Percentiles rank a stretch among this genome's conserved stretches.
Conservation (phyloP, 1,140 invertebrate species). For the Drosophila watanabei region DNA sequence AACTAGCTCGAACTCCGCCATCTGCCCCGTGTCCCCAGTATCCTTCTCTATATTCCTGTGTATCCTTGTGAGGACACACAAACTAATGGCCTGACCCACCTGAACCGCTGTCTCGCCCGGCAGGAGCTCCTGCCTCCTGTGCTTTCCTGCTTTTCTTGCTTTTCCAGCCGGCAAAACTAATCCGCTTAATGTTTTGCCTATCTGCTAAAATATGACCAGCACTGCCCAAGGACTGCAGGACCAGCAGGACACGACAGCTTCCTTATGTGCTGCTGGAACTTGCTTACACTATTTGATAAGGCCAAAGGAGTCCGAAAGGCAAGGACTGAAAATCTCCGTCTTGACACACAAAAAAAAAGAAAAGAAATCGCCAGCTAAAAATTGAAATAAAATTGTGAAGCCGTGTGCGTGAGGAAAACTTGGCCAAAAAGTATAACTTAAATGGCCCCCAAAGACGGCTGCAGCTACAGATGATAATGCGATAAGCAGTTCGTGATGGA, state of each 20-base stretch:
- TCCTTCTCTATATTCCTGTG: not conserved
- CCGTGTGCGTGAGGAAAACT: slow-evolving; percentile 36
- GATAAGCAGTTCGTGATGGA: slow-evolving; percentile 54
- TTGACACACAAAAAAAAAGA: slow-evolving; percentile 26
- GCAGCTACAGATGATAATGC: slow-evolving; percentile 48
- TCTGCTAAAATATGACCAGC: slow-evolving; percentile 66
- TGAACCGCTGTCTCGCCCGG: slow-evolving; percentile 33
- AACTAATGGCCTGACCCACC: slow-evolving; percentile 68
- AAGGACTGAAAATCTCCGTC: slow-evolving; percentile 16
- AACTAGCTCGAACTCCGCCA: slow-evolving; percentile 45
- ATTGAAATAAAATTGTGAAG: slow-evolving; percentile 53
- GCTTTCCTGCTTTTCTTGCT: slow-evolving; percentile 10
- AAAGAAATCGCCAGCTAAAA: slow-evolving; percentile 19
- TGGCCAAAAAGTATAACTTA: slow-evolving; percentile 33
- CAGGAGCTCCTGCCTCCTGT: slow-evolving; percentile 7
- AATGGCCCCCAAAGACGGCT: slow-evolving; percentile 48
- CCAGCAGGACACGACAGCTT: slow-evolving; percentile 35
- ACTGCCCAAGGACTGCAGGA: slow-evolving; percentile 3
- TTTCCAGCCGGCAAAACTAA: slow-evolving; percentile 61
- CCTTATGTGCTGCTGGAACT: slow-evolving; percentile 36
- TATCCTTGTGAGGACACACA: slow-evolving; percentile 51
- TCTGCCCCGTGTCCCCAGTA: slow-evolving; percentile 6
- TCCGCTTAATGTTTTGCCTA: slow-evolving; percentile 82
- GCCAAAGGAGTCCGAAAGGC: slow-evolving; percentile 33
- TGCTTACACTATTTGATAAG: slow-evolving; percentile 55